Conservation (phyloP, 2,888 invertebrate species). For the Serripes groenlandicus region DNA sequence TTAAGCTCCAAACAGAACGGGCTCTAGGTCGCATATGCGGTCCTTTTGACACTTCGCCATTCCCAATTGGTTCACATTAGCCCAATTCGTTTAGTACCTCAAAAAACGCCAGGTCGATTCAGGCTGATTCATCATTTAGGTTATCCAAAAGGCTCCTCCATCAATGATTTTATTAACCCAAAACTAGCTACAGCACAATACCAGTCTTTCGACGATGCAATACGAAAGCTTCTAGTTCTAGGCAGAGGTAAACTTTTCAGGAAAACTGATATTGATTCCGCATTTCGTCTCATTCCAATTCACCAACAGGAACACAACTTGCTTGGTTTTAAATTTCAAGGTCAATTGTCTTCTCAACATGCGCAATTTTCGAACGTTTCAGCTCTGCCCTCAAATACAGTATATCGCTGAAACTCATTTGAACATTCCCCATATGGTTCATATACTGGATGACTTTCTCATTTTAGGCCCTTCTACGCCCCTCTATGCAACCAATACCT, state of each 20-base stretch:
- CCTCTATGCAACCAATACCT: background rate
- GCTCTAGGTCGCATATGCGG: constrained; percentile 22
- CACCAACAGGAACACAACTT: constrained; percentile 51
- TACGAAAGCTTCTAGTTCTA: background rate
- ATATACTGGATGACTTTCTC: constrained; percentile 41
- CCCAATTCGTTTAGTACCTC: constrained; percentile 46
- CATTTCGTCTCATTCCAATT: constrained; percentile 52
- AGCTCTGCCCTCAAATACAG: constrained; percentile 38
- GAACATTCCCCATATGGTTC: constrained; percentile 19
- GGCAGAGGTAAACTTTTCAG: constrained; percentile 21
- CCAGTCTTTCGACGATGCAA: constrained; percentile 48
- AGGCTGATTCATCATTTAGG: constrained; percentile 59
- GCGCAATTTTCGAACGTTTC: constrained; percentile 56
- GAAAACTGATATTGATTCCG: constrained; percentile 56
- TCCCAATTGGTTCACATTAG: constrained; percentile 30
- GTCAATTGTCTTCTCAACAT: constrained; percentile 43
- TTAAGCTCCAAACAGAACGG: constrained; percentile 20
- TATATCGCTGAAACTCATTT: constrained; percentile 9
- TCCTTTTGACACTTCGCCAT: constrained; percentile 27
- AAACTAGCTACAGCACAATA: constrained; percentile 26
- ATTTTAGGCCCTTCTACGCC: constrained; percentile 10
- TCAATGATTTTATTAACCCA: constrained; percentile 55
- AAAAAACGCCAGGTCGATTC: constrained; percentile 36
- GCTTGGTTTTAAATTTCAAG: constrained; percentile 42
- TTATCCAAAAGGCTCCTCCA: constrained; percentile 36